phyloP scores from a whole-genome alignment of 2,888 invertebrate genomes.

The Macrophya alboannulata region DNA sequence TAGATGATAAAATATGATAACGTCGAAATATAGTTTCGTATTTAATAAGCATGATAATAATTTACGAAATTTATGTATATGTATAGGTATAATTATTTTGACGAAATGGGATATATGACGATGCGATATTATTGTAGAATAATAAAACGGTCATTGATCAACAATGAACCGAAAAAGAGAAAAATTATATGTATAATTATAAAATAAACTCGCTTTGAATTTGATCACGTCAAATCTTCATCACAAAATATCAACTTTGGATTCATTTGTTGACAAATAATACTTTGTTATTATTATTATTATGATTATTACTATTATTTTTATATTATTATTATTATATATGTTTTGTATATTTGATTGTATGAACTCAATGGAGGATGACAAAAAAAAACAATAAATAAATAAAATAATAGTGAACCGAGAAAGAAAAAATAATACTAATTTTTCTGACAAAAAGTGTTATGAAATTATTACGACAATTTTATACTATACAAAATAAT shows the following conservation, averaged over 20 bases:
- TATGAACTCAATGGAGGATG: background rate
- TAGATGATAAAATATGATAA: slow-evolving; percentile 3
- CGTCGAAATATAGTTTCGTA: background rate
- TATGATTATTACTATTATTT: background rate
- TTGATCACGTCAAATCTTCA: background rate
- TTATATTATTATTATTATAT: background rate
- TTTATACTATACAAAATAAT: slow-evolving; percentile 32
- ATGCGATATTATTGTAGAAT: slow-evolving; percentile 67
- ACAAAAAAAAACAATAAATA: background rate
- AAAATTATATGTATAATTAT: background rate
- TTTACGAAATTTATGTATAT: slow-evolving; percentile 9
- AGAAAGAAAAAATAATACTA: background rate
- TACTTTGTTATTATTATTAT: slow-evolving; percentile 5
- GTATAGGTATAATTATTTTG: too few species aligned
- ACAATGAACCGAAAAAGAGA: slow-evolving; percentile 71
- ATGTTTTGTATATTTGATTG: background rate
- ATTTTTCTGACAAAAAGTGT: background rate
- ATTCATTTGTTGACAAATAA: slow-evolving; percentile 28
- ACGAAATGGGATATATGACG: background rate
- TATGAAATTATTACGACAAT: slow-evolving; percentile 3
- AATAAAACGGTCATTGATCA: slow-evolving; percentile 73
- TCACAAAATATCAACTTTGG: background rate
- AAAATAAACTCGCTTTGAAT: slow-evolving; percentile 22
- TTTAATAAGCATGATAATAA: slow-evolving; percentile 41
- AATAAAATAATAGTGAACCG: background rate